A percentile compares a stretch with the other conserved stretches of the same genome.
phyloP scores from a whole-genome alignment of 2,797 vertebrate species.

The Pseudochirops cupreus region DNA sequence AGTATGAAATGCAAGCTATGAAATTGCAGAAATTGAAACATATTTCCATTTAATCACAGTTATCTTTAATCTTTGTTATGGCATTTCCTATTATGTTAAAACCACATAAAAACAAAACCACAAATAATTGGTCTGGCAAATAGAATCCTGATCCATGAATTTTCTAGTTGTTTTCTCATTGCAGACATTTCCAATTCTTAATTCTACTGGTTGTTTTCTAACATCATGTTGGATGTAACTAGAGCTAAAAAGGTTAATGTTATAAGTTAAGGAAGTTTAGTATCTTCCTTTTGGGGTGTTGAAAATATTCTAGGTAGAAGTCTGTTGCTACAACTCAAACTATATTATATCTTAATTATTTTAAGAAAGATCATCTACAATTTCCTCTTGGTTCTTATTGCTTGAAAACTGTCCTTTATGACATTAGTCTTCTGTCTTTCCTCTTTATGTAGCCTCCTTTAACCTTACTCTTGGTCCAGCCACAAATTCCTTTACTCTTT shows the following conservation, averaged over 20 bases:
- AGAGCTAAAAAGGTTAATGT: neutral
- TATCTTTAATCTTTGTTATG: neutral
- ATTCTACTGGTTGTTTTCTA: neutral
- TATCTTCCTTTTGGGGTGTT: neutral
- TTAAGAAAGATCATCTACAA: slow-evolving; percentile 21
- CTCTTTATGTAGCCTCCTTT: slow-evolving; percentile 19
- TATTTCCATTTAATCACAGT: neutral
- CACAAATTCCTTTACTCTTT: slow-evolving; percentile 23
- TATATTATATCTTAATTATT: neutral
- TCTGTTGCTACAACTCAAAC: neutral
- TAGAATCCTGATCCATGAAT: neutral
- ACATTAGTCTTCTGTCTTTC: slow-evolving; percentile 13
- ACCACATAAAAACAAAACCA: neutral
- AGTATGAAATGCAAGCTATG: neutral
- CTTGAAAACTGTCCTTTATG: slow-evolving; percentile 19
- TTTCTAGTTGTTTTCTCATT: neutral
- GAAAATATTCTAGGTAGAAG: neutral
- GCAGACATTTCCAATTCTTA: neutral
- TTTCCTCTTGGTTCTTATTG: slow-evolving; percentile 20
- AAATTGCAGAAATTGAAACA: neutral
- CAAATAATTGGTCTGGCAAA: neutral
- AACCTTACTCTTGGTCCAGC: slow-evolving; percentile 7
- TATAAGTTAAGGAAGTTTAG: neutral
- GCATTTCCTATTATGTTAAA: neutral
- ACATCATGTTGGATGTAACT: neutral